A percentile compares a stretch with the other conserved stretches of the same genome.
phyloP scores from a whole-genome alignment of 2,888 invertebrate genomes.

The Platycheirus rosarum region DNA sequence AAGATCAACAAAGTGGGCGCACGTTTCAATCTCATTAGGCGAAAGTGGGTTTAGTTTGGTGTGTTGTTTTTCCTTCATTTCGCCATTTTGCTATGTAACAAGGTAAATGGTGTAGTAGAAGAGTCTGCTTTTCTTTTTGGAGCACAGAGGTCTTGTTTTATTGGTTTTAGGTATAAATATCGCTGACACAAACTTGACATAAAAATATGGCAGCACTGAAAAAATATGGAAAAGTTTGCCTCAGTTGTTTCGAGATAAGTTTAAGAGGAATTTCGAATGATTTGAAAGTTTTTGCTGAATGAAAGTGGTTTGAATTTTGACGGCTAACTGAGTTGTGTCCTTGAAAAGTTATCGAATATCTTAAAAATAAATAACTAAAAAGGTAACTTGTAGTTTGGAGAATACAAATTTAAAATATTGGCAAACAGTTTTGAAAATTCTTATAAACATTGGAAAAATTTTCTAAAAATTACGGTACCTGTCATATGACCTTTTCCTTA shows the following conservation, averaged over 20 bases:
- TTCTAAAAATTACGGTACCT: too few relatives aligned
- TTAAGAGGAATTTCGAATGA: neutral
- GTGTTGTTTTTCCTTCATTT: conserved; percentile 19
- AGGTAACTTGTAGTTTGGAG: too few relatives aligned
- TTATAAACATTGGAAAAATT: too few relatives aligned
- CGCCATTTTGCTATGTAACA: conserved; percentile 31
- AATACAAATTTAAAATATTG: too few relatives aligned
- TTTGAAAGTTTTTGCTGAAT: neutral
- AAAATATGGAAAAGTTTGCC: neutral
- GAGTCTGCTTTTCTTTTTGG: conserved; percentile 38
- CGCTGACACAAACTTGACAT: conserved; percentile 57
- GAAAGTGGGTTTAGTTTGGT: conserved; percentile 31
- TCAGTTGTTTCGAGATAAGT: neutral
- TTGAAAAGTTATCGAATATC: conserved; percentile 8
- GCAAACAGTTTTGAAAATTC: too few relatives aligned
- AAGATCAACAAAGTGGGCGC: conserved; percentile 55
- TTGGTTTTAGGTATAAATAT: conserved; percentile 29
- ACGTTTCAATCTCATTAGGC: conserved; percentile 68
- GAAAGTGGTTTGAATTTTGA: neutral
- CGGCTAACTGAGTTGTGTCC: neutral
- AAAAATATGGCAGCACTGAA: conserved; percentile 31
- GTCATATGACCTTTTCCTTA: too few relatives aligned
- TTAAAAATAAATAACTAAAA: too few relatives aligned
- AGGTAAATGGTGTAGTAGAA: conserved; percentile 28
- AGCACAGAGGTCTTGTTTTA: conserved; percentile 6